These are phyloP conservation scores for Patiria miniata DNA, from an alignment of 35 echinoderm and acorn worm species.

Conservation along the genomic window DNA sequence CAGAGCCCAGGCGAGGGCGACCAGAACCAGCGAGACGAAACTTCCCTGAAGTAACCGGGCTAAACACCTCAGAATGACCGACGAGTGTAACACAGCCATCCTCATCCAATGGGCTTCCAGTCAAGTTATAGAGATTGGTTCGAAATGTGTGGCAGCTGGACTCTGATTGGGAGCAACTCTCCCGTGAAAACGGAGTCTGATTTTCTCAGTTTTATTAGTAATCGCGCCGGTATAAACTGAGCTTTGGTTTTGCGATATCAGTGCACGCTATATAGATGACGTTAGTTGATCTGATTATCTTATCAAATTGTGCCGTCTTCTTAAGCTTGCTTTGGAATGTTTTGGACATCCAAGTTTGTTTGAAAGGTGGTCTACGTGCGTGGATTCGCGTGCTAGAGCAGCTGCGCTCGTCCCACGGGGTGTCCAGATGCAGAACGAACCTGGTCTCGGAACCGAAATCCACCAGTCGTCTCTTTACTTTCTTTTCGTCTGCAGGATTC, in stretches of 20 bases:
- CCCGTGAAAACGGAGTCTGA: not conserved
- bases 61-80: not conserved
- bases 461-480: not conserved
- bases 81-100: not conserved
- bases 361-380: not conserved
- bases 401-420: not conserved
- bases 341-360: conserved; percentile 7
- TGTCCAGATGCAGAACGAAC: not conserved
- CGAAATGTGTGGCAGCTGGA: not conserved
- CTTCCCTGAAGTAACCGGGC: not conserved
- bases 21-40: not conserved
- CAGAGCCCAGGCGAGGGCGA: not conserved
- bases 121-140: not conserved
- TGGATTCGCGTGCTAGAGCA: too few species aligned
- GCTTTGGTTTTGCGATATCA: not conserved
- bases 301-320: not conserved
- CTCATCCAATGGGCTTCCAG: not conserved
- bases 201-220: not conserved
- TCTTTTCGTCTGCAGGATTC: not conserved
- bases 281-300: not conserved
- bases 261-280: not conserved
- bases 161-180: not conserved
- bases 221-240: not conserved
- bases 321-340: not conserved
- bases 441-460: not conserved